A percentile compares a stretch with the other conserved stretches of the same genome.
Evolutionary conservation across 1,140 invertebrate genomes (phyloP).

Genomic region (Riptortus pedestris): DNA sequence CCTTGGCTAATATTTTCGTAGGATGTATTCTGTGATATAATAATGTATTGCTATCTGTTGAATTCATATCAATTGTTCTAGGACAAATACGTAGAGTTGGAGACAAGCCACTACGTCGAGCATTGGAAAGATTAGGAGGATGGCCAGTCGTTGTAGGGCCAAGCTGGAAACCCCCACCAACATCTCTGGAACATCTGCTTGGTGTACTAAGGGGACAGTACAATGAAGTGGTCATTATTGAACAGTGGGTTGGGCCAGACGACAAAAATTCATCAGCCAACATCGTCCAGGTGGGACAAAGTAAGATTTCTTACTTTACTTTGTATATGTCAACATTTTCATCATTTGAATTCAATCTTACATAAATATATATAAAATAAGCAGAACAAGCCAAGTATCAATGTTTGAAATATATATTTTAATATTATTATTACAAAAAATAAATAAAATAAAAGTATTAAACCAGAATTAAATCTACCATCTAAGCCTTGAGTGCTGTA

Average conservation of each 20-base stretch:
- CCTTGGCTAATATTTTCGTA: too few relatives aligned
- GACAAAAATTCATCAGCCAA: slow-evolving; percentile 76
- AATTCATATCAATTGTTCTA: too few relatives aligned
- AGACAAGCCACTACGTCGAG: slow-evolving; percentile 49
- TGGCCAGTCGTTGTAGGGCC: slow-evolving; percentile 58
- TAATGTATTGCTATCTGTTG: too few relatives aligned
- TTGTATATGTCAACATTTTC: not conserved
- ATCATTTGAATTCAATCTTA: not conserved
- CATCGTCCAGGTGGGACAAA: slow-evolving; percentile 64
- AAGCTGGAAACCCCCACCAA: slow-evolving; percentile 49
- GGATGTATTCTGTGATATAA: too few relatives aligned
- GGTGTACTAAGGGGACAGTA: slow-evolving; percentile 56
- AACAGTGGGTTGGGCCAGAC: slow-evolving; percentile 73
- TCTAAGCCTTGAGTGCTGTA: too few relatives aligned
- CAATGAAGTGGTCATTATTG: slow-evolving; percentile 63
- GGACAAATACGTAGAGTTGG: slow-evolving; percentile 60
- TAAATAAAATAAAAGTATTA: too few relatives aligned
- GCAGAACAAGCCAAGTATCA: too few relatives aligned
- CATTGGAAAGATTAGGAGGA: slow-evolving; percentile 53
- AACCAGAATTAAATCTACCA: too few relatives aligned
- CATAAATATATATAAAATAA: not conserved
- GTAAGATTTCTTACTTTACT: slow-evolving; percentile 29
- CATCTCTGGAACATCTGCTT: slow-evolving; percentile 52
- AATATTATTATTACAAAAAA: too few relatives aligned
- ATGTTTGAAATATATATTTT: too few relatives aligned